phyloP scores from a whole-genome alignment of 2,113 vertebrate species.

The Melozone crissalis region DNA sequence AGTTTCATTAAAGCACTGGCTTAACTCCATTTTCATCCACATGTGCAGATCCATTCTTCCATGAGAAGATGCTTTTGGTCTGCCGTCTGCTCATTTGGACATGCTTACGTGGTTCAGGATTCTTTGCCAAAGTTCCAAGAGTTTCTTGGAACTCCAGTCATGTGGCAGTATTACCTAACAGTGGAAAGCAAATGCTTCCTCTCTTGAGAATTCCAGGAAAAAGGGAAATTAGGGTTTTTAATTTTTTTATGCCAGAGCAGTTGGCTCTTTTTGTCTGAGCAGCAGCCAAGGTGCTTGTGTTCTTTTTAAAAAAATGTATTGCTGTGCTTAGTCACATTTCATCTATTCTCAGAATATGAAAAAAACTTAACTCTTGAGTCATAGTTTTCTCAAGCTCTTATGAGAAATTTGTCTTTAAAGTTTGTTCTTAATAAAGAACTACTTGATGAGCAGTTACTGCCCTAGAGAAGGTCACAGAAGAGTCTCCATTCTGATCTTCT shows the following conservation, averaged over 20 bases:
- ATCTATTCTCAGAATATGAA: neutral
- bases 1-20: neutral
- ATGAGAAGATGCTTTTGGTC: neutral
- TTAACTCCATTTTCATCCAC: neutral
- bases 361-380: neutral
- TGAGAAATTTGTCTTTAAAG: neutral
- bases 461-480: neutral
- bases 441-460: neutral
- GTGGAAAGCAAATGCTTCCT: neutral
- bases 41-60: neutral
- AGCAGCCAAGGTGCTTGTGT: neutral
- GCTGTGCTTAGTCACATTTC: neutral
- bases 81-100: neutral
- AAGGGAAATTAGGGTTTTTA: neutral
- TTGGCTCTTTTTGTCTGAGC: neutral
- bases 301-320: neutral
- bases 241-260: neutral
- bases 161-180: neutral
- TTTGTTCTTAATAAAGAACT: neutral
- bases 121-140: neutral
- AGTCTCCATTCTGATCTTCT: neutral
- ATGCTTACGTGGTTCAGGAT: neutral
- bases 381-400: neutral
- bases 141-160: conserved; percentile 42
- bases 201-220: neutral